These are phyloP conservation scores for Indri indri DNA, from an alignment of 2,113 vertebrate species.

Conservation along the genomic window DNA sequence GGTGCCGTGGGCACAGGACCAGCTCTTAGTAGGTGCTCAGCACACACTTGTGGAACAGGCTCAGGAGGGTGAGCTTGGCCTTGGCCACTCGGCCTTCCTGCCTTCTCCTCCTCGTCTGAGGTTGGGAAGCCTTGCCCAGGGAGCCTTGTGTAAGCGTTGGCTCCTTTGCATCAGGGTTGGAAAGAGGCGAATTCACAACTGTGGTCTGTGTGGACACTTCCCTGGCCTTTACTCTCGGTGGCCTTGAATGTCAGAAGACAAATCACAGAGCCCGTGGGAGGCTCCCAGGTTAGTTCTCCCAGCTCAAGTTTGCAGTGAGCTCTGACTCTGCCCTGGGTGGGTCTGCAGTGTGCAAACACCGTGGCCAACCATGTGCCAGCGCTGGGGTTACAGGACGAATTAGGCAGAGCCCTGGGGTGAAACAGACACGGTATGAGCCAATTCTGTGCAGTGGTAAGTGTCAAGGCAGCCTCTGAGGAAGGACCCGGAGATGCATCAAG, in stretches of 20 bases:
- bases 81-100: too few relatives aligned
- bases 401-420: background rate
- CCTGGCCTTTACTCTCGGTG: background rate
- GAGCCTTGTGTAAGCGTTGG: background rate
- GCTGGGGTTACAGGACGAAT: background rate
- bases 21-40: background rate
- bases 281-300: background rate
- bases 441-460: background rate
- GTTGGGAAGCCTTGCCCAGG: background rate
- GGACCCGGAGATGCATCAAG: background rate
- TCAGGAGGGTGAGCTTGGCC: background rate
- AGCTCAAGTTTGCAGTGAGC: background rate
- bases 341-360: background rate
- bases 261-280: accelerated
- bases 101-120: background rate
- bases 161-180: background rate
- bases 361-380: background rate
- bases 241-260: background rate
- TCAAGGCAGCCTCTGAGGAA: background rate
- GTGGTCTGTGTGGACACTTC: background rate
- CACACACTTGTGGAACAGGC: background rate
- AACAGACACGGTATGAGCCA: background rate
- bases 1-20: background rate
- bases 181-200: background rate
- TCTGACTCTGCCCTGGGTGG: background rate